Conservation (phyloP, 2,888 invertebrate species). For the Synergus gifuensis region DNA sequence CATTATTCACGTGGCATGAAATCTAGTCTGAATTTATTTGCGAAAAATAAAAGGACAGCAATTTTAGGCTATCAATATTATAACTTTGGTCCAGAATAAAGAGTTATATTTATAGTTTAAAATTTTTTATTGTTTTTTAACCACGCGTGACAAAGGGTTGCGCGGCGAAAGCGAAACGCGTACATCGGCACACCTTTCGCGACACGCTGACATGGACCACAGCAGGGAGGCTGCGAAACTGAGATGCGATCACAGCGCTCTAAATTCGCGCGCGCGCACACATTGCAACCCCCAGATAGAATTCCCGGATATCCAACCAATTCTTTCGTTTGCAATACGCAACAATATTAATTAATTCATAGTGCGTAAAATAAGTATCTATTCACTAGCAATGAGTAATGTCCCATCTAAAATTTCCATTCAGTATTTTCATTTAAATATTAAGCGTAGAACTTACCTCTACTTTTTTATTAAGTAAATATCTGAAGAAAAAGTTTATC, state of each 20-base stretch:
- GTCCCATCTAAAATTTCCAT: not conserved
- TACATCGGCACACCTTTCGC: constrained; percentile 68
- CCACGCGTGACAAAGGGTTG: not conserved
- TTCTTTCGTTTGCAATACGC: constrained; percentile 52
- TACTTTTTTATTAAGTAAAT: not conserved
- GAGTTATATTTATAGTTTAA: not conserved
- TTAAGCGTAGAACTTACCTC: too few species aligned
- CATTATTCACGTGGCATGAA: constrained; percentile 18
- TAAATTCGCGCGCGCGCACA: constrained; percentile 69
- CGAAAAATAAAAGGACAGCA: not conserved
- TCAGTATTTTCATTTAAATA: too few species aligned
- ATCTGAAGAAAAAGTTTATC: constrained; percentile 10
- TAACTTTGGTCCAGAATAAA: not conserved
- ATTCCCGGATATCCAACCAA: constrained; percentile 63
- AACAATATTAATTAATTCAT: constrained; percentile 6
- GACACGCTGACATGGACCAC: constrained; percentile 70
- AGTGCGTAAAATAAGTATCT: constrained; percentile 28
- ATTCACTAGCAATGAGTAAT: not conserved
- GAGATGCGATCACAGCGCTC: constrained; percentile 70
- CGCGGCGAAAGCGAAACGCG: constrained; percentile 45
- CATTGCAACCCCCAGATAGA: constrained; percentile 69
- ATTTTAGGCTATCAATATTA: not conserved
- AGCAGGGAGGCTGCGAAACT: constrained; percentile 77
- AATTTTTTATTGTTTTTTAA: not conserved
- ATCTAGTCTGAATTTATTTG: not conserved